Conservation (phyloP, 2,888 invertebrate genomes). For the Luperina testacea region DNA sequence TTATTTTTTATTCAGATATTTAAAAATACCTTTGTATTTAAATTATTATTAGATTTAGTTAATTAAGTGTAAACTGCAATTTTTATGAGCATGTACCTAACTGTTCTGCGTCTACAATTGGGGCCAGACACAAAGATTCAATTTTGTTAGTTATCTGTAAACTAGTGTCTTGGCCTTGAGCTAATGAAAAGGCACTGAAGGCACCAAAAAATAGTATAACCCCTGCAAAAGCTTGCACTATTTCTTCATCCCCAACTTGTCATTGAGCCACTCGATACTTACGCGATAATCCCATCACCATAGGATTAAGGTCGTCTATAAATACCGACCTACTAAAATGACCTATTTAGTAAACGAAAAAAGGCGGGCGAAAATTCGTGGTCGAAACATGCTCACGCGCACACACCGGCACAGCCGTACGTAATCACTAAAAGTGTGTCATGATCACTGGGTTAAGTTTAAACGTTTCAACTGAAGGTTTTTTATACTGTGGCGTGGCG, state of each 20-base stretch:
- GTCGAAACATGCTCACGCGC: constrained; percentile 73
- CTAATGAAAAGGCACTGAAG: constrained; percentile 3
- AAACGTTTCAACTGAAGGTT: constrained; percentile 77
- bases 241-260: constrained; percentile 4
- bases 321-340: constrained; percentile 59
- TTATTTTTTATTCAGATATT: constrained; percentile 80
- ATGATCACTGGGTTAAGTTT: constrained; percentile 91
- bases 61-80: constrained; percentile 13
- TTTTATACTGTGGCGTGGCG: constrained; percentile 51
- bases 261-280: constrained; percentile 24
- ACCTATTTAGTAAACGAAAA: constrained; percentile 69
- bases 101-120: neutral
- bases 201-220: neutral
- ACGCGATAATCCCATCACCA: constrained; percentile 27
- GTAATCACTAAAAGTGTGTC: constrained; percentile 89
- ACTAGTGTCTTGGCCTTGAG: constrained; percentile 34
- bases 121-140: neutral
- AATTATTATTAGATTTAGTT: constrained; percentile 33
- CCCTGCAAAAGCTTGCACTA: neutral
- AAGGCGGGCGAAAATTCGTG: constrained; percentile 75
- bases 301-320: constrained; percentile 47
- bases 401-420: constrained; percentile 76
- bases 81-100: neutral
- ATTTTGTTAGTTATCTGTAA: constrained; percentile 15
- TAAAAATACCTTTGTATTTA: constrained; percentile 68